Evolutionary conservation across 2,888 invertebrate genomes (phyloP).

Genomic region (Mantis religiosa): DNA sequence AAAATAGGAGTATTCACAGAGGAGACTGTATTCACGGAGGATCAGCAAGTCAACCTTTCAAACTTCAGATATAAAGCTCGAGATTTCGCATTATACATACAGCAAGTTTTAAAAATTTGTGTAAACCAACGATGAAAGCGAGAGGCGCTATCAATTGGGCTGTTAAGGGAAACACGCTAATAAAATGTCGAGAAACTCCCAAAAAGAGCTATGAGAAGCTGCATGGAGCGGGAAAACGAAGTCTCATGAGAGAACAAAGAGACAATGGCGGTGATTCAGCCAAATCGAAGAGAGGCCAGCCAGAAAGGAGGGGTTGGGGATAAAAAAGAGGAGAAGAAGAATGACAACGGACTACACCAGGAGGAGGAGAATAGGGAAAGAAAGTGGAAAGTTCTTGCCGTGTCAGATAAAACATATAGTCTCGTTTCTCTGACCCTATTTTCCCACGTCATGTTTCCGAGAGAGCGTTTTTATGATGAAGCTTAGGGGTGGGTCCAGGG

Average conservation of each 20-base stretch:
- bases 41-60: no score
- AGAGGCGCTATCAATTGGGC: no score
- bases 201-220: background rate
- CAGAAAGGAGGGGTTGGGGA: background rate
- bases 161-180: background rate
- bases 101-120: no score
- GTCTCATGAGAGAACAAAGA: background rate
- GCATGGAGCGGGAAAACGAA: background rate
- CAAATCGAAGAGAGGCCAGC: background rate
- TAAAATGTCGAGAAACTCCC: background rate
- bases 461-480: slow-evolving; percentile 12
- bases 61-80: no score
- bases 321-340: background rate
- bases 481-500: background rate
- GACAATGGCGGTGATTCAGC: background rate
- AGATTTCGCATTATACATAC: no score
- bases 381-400: background rate
- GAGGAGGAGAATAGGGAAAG: background rate
- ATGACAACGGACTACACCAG: background rate
- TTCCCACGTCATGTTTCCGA: slow-evolving; percentile 5
- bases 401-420: slow-evolving; percentile 6
- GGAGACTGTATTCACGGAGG: no score
- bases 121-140: no score
- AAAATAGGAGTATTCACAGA: no score
- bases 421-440: background rate